These are phyloP conservation scores for Bombus ignitus DNA, from an alignment of 1,140 invertebrate species.

Conservation along the genomic window DNA sequence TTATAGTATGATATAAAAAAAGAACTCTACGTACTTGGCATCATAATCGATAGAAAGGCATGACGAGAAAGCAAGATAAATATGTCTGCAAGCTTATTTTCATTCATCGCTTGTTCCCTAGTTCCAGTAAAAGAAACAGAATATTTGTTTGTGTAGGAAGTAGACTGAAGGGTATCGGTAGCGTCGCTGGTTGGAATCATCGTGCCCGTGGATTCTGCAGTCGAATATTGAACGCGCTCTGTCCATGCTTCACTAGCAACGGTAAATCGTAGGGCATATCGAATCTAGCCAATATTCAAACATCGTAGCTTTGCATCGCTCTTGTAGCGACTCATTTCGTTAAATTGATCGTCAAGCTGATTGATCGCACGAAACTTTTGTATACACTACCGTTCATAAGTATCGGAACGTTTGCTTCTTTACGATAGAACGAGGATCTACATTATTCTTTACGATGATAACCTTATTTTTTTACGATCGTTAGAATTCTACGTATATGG, in stretches of 20 bases:
- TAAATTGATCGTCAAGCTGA: not conserved
- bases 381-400: not conserved
- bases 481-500: not conserved
- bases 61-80: too few relatives aligned
- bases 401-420: not conserved
- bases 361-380: not conserved
- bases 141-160: slow-evolving; percentile 69
- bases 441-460: not conserved
- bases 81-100: not conserved
- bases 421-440: not conserved
- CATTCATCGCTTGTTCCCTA: not conserved
- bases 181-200: slow-evolving; percentile 80
- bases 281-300: slow-evolving; percentile 22
- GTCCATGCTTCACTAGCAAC: slow-evolving; percentile 81
- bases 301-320: slow-evolving; percentile 45
- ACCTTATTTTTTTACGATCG: not conserved
- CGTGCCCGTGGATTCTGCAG: slow-evolving; percentile 82
- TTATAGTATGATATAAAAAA: not conserved
- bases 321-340: slow-evolving; percentile 16
- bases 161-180: slow-evolving; percentile 78
- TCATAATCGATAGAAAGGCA: not conserved
- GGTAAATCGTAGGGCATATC: slow-evolving; percentile 80
- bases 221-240: slow-evolving; percentile 80
- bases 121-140: not conserved
- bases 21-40: not conserved